phyloP scores from a whole-genome alignment of 2,113 vertebrate species.

The Lathamus discolor region DNA sequence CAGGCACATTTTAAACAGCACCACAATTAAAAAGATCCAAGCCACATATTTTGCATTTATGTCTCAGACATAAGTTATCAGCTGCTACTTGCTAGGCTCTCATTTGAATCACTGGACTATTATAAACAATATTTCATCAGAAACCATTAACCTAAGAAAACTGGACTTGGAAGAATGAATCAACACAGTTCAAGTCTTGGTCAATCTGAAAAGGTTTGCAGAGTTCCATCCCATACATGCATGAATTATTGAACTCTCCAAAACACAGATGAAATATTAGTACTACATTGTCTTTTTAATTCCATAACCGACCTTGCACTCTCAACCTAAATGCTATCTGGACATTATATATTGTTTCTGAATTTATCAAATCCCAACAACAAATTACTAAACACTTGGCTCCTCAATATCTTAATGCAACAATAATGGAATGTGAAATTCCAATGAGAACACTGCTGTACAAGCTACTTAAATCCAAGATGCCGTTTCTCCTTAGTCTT shows the following conservation, averaged over 20 bases:
- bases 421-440: background rate
- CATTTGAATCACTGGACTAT: background rate
- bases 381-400: background rate
- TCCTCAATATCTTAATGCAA: background rate
- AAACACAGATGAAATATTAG: background rate
- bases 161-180: background rate
- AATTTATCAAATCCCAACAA: constrained; percentile 4
- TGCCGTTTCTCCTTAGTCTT: background rate
- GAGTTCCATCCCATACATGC: background rate
- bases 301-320: background rate
- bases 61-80: background rate
- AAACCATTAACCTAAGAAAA: background rate
- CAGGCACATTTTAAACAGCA: background rate
- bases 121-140: background rate
- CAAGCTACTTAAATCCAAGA: background rate
- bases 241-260: background rate
- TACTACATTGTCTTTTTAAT: background rate
- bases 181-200: constrained; percentile 28
- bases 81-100: background rate
- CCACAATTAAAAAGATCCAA: background rate
- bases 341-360: background rate
- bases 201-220: background rate
- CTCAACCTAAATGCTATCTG: background rate
- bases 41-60: background rate
- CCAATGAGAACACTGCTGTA: background rate